Conservation (phyloP, 1,140 invertebrate genomes). For the Hyles vespertilio region DNA sequence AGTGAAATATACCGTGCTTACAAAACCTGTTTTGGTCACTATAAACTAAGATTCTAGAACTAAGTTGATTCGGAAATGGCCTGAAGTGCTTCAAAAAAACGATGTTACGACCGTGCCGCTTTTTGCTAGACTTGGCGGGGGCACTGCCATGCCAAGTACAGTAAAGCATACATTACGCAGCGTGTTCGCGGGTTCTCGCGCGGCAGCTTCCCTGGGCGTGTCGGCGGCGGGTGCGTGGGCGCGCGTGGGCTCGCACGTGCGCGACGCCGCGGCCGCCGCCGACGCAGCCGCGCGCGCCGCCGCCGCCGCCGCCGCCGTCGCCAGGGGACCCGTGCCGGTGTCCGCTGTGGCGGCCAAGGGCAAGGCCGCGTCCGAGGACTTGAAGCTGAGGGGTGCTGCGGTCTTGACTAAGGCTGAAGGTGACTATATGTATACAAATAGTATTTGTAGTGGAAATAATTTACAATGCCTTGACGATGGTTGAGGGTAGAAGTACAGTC, state of each 20-base stretch:
- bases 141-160: no score
- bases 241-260: constrained; percentile 83
- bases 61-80: no score
- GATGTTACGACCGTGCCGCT: no score
- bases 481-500: no score
- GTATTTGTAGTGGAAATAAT: no score
- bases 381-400: constrained; percentile 47
- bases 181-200: constrained; percentile 81
- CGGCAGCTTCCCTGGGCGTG: constrained; percentile 82
- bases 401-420: constrained; percentile 68
- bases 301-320: constrained; percentile 59
- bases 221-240: constrained; percentile 89
- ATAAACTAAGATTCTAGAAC: no score
- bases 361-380: constrained; percentile 27
- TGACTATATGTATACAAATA: constrained; percentile 12
- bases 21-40: no score
- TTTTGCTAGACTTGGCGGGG: no score
- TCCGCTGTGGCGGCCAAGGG: constrained; percentile 30
- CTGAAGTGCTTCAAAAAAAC: no score
- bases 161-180: constrained; percentile 49
- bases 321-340: constrained; percentile 38
- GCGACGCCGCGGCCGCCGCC: constrained; percentile 79
- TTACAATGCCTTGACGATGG: no score
- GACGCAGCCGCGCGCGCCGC: constrained; percentile 80
- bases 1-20: no score